Evolutionary conservation across 1,140 invertebrate species (phyloP).

Genomic region (Intoshia linei): DNA sequence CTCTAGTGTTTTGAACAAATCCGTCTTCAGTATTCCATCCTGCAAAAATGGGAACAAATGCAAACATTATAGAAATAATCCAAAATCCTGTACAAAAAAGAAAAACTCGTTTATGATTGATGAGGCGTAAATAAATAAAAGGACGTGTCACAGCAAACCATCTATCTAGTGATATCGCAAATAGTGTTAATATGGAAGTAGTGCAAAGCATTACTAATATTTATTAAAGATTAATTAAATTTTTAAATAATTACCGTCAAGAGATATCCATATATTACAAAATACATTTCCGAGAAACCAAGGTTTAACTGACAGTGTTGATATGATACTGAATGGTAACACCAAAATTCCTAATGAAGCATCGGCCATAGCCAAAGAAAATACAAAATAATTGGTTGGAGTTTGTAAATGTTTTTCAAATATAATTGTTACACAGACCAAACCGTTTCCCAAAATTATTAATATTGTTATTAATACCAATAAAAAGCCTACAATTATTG

Average conservation of each 20-base stretch:
- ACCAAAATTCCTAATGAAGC: conserved; percentile 18
- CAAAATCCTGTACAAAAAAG: too few relatives aligned
- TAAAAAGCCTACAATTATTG: conserved; percentile 11
- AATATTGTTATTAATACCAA: conserved; percentile 11
- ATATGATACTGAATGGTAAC: conserved; percentile 3
- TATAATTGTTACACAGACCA: conserved; percentile 20
- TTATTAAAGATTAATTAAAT: too few relatives aligned
- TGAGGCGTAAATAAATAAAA: neutral
- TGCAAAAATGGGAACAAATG: neutral
- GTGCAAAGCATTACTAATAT: conserved; percentile 6
- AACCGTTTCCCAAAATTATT: conserved; percentile 16
- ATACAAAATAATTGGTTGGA: conserved; percentile 25
- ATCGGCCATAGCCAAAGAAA: conserved; percentile 22
- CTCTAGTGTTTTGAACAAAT: neutral
- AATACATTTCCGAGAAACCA: conserved; percentile 5
- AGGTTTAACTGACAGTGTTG: conserved; percentile 1
- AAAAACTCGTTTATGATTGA: too few relatives aligned
- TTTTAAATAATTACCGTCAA: too few relatives aligned
- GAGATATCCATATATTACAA: conserved; percentile 4
- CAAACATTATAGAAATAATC: too few relatives aligned
- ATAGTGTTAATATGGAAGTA: conserved; percentile 5
- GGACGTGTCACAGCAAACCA: neutral
- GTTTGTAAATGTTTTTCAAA: conserved; percentile 18
- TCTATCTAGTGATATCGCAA: conserved; percentile 4
- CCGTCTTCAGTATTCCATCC: conserved; percentile 5